Base-by-base conservation (phyloP, 2,113 vertebrate genomes). In the Catharus minimus region DNA sequence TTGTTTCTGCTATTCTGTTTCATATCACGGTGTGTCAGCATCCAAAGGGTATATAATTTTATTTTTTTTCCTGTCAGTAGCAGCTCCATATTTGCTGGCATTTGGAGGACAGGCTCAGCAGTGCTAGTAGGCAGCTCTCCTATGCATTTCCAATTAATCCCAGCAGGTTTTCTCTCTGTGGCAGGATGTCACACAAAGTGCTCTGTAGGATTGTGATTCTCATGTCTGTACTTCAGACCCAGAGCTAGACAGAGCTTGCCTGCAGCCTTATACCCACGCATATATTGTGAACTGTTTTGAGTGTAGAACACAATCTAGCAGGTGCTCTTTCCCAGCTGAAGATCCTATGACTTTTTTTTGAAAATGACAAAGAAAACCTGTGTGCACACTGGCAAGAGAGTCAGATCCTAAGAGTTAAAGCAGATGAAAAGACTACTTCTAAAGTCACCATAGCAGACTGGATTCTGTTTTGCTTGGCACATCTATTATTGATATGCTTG, bases 91-190 rank as follows among this genome's bases (percentile, higher is more conserved):
- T 84, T 67, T 92, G 62, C 72, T 68, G 78, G 38, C 56, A 9
- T 82, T 85, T 79, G 64, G 77, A 64, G 0, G 7, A 75, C 60
- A 88, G 77, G 66, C 94, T 92, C 66, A 92, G 79, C 86, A 76
- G 53, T 39, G 43, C 69, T 73, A 2, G 81, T 76, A 86, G 23
- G 46, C 80, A 90, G 82, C 52, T 89, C 94, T 90, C 68, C 60
- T 87, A 5, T 72, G 74, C 60, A 78, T 96, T 95, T 91, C 76
- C 81, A 88, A 80, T 90, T 87, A 90, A 93, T 82, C 88, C 62
- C 91, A 95, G 91, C 94, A 89, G 83, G 89, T 47, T 82, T 36
- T 65, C 74, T 86, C 49, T 94, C 52, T 77, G 56, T 88, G 75
- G 56, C 44, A 77, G 68, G 71, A 52, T 69, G 73, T 62, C 46